Evolutionary conservation across 2,113 vertebrate species (phyloP), one percentile per base, ranked within the genome.

Genomic region (Micronycteris hirsuta): DNA sequence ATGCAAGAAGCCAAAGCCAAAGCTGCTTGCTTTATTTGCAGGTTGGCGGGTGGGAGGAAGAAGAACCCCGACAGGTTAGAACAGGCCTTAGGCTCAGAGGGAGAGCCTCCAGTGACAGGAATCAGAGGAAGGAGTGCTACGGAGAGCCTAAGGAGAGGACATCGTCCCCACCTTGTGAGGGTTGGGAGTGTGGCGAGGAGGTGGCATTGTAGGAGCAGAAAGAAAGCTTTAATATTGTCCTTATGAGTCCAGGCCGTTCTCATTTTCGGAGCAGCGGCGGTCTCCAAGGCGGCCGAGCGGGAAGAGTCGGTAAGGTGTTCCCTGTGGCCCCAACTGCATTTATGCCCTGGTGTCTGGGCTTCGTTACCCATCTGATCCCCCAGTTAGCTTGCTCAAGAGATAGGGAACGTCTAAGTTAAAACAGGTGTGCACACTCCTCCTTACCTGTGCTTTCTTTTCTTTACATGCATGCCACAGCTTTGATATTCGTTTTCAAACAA

Each of bases 401-500:
- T 7, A 41, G 65, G 58, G 28, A 47, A 56, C 12, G 5, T 28
- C 52, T 45, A 38, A 80, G 45, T 58, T 80, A 65, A 63, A 68
- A 31, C 36, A 28, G 43, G 17, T 13, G 0, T 41, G 28, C 38
- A 16, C 17, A 0, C 58, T 56, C 31, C 26, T 77, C 89, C 76
- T 78, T 22, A 14, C 19, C 5, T 16, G 1, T 31, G 7, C 47
- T 85, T 81, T 67, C 17, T 92, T 89, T 56, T 38, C 20, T 52
- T 90, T 28, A 52, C 33, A 63, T 14, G 3, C 1, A 20, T 38
- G 33, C 61, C 17, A 20, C 19, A 54, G 36, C 54, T 76, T 74
- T 86, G 63, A 63, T 58, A n/a, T 87, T 91, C 31, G 43, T 70
- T 87, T 96, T 85, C 5, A n/a, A 84, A 43, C 61, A 70, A 52